These are phyloP conservation scores for Laspeyria flexula DNA, from an alignment of 2,888 invertebrate genomes.

Conservation along the genomic window DNA sequence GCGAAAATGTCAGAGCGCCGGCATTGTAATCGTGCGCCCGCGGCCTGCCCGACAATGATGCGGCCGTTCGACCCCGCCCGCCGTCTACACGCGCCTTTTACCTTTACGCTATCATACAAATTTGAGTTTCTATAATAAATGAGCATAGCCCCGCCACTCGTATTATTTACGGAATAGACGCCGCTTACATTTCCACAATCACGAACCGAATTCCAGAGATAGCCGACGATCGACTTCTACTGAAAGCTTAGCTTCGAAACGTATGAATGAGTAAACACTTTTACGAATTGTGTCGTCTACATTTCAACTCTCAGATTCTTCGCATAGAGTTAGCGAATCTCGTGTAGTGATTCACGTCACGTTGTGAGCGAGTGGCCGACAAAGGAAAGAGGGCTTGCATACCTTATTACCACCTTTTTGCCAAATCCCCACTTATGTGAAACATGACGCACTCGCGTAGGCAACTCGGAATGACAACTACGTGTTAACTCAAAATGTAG, in stretches of 20 bases:
- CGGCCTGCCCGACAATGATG: constrained; percentile 80
- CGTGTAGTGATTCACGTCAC: constrained; percentile 78
- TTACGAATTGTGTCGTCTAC: constrained; percentile 65
- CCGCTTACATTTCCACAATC: constrained; percentile 48
- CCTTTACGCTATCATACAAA: constrained; percentile 82
- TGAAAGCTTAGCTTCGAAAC: constrained; percentile 51
- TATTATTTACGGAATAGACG: constrained; percentile 61
- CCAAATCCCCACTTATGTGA: constrained; percentile 82
- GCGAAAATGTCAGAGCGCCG: constrained; percentile 84
- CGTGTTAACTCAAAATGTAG: constrained; percentile 60
- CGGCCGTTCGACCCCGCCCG: constrained; percentile 76
- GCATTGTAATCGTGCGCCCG: constrained; percentile 81
- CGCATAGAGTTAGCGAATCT: constrained; percentile 73
- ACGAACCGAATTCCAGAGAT: constrained; percentile 49
- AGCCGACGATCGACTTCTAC: constrained; percentile 46
- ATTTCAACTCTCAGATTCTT: constrained; percentile 69
- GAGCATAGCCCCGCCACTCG: constrained; percentile 57
- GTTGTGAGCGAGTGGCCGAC: constrained; percentile 82
- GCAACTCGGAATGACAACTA: constrained; percentile 74
- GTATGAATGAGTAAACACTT: constrained; percentile 72
- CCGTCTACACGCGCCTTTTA: constrained; percentile 70
- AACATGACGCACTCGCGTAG: constrained; percentile 74
- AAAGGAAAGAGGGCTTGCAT: constrained; percentile 85
- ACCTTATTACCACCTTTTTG: constrained; percentile 85
- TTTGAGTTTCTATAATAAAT: constrained; percentile 81